Evolutionary conservation across 2,113 vertebrate species (phyloP).

Genomic region (Narcine bancroftii): DNA sequence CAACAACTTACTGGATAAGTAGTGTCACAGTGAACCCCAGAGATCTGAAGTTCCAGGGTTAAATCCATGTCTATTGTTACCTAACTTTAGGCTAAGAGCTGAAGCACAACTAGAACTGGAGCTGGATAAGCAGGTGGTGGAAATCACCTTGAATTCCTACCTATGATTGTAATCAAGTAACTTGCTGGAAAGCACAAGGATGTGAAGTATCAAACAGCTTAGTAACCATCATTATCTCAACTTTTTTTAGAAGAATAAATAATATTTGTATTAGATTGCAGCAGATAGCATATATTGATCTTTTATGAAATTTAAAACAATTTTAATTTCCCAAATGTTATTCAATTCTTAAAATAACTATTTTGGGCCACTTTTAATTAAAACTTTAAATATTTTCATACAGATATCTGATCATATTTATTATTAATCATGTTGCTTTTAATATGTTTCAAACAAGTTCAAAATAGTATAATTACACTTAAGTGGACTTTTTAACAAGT

Average conservation of each 20-base stretch:
- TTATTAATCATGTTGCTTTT: not conserved
- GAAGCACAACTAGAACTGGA: not conserved
- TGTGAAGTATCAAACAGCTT: not conserved
- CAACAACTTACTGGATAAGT: not conserved
- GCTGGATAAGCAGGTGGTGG: not conserved
- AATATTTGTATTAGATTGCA: not conserved
- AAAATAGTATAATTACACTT: not conserved
- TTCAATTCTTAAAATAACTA: not conserved
- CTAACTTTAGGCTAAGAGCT: not conserved
- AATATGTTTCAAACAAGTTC: not conserved
- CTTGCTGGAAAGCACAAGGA: not conserved
- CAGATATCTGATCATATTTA: not conserved
- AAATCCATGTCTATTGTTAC: not conserved
- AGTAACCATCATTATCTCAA: not conserved
- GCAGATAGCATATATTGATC: not conserved
- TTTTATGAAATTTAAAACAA: not conserved
- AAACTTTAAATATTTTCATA: not conserved
- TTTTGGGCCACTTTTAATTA: not conserved
- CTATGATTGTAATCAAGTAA: not conserved
- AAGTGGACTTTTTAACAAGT: not conserved
- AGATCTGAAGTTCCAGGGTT: not conserved
- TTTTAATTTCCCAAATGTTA: not conserved
- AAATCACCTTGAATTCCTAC: conserved; percentile 1
- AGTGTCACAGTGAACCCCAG: not conserved
- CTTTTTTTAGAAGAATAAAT: not conserved